Evolutionary conservation across 2,113 vertebrate genomes (phyloP).

Genomic region (Atractosteus spatula): DNA sequence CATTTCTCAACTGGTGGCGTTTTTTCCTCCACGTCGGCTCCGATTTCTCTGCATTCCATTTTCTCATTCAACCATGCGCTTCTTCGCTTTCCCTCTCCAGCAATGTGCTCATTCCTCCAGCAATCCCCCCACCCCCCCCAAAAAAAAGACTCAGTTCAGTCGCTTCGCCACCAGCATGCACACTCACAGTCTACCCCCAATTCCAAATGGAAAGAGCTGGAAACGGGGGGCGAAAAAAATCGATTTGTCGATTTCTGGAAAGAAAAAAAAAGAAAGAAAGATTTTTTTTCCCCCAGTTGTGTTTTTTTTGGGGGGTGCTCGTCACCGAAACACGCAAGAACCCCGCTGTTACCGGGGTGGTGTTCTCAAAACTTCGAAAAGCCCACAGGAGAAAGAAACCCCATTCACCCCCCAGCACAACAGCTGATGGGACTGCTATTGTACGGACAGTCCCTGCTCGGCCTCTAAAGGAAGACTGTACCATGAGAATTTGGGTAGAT

Average conservation of each 20-base stretch:
- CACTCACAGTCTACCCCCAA: constrained; percentile 8
- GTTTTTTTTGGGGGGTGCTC: background rate
- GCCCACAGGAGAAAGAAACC: constrained; percentile 27
- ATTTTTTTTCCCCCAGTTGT: background rate
- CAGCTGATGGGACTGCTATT: constrained; percentile 57
- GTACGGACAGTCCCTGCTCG: constrained; percentile 29
- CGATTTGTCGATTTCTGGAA: background rate
- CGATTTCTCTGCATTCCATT: constrained; percentile 41
- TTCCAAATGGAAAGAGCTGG: constrained; percentile 20
- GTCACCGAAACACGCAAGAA: background rate
- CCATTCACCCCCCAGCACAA: constrained; percentile 28
- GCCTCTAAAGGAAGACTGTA: constrained; percentile 44
- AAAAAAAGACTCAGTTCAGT: constrained; percentile 39
- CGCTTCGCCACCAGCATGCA: constrained; percentile 33
- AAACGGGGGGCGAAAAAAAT: constrained; percentile 6
- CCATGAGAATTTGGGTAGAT: constrained; percentile 39
- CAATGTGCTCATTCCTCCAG: constrained; percentile 61
- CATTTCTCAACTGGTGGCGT: constrained; percentile 40
- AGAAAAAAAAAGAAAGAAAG: background rate
- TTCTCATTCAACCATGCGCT: constrained; percentile 52
- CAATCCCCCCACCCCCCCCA: constrained; percentile 10
- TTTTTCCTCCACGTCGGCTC: constrained; percentile 48
- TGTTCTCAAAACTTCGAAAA: constrained; percentile 21
- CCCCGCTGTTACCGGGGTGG: constrained; percentile 14
- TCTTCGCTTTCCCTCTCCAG: constrained; percentile 39